These are phyloP conservation scores for Tromatobia lineatoria DNA, from an alignment of 2,888 invertebrate genomes.

Conservation along the genomic window DNA sequence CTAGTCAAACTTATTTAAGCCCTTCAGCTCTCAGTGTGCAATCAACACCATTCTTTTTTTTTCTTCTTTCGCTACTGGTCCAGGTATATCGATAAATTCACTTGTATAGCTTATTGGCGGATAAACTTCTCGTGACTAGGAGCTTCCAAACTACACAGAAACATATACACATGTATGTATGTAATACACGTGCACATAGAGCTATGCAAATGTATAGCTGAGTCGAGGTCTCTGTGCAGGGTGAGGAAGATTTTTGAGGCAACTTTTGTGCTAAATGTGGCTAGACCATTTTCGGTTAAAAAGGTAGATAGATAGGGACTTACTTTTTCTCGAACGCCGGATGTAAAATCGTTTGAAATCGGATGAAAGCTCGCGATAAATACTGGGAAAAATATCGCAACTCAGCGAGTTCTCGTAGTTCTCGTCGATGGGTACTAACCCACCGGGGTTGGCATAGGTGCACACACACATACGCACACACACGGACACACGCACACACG, in stretches of 20 bases:
- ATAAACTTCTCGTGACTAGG: conserved; percentile 3
- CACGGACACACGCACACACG: no score
- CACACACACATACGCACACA: neutral
- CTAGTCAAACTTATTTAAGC: neutral
- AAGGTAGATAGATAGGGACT: conserved; percentile 26
- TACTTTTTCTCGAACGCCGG: conserved; percentile 14
- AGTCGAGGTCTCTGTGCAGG: neutral
- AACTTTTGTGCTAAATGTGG: conserved; percentile 52
- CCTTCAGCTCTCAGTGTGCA: neutral
- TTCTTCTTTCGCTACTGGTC: neutral
- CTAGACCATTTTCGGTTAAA: conserved; percentile 50
- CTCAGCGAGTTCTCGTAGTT: conserved; percentile 32
- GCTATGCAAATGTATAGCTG: conserved; percentile 1
- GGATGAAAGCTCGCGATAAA: conserved; percentile 73
- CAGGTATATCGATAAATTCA: conserved; percentile 24
- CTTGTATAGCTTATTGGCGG: conserved; percentile 12
- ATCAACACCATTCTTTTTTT: neutral
- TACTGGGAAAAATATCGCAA: conserved; percentile 71
- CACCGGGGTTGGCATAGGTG: neutral
- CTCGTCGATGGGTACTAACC: conserved; percentile 9
- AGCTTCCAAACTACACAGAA: neutral
- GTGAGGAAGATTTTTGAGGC: conserved; percentile 32
- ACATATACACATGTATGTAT: neutral
- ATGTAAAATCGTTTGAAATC: conserved; percentile 65
- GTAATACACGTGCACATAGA: conserved; percentile 6